Evolutionary conservation across 2,797 vertebrate species (phyloP).

Genomic region (Dryobates pubescens): DNA sequence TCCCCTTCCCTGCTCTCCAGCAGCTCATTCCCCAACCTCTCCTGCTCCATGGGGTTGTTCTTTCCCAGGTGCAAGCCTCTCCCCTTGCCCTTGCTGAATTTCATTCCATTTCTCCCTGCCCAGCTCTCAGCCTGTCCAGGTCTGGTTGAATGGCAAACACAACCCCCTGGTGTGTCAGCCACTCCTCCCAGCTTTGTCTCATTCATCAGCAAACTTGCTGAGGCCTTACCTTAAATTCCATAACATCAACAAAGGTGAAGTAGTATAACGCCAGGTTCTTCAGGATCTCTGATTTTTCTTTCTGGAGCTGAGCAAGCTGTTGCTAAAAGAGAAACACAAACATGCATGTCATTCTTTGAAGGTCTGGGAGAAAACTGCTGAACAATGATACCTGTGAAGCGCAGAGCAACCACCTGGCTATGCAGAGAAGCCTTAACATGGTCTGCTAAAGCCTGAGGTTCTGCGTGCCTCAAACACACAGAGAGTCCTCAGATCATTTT

Average conservation of each 20-base stretch:
- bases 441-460: background rate
- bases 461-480: conserved; percentile 13
- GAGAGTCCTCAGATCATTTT: conserved; percentile 49
- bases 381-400: conserved; percentile 19
- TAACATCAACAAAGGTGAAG: conserved; percentile 98
- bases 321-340: conserved; percentile 85
- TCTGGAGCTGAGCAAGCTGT: conserved; percentile 99
- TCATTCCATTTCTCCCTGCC: no score
- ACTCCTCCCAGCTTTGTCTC: no score
- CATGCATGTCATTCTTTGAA: background rate
- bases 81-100: no score
- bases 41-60: no score
- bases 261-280: conserved; percentile 99
- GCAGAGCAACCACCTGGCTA: conserved; percentile 38
- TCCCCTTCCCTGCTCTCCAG: no score
- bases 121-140: no score
- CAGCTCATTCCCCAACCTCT: no score
- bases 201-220: no score
- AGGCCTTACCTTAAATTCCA: conserved; percentile 96
- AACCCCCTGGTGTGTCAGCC: no score
- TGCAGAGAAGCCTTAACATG: conserved; percentile 54
- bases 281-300: conserved; percentile 98
- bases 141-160: no score
- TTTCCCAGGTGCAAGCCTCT: no score
- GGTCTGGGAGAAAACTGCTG: background rate